Evolutionary conservation across 2,113 vertebrate genomes (phyloP).

Genomic region (Grus americana): DNA sequence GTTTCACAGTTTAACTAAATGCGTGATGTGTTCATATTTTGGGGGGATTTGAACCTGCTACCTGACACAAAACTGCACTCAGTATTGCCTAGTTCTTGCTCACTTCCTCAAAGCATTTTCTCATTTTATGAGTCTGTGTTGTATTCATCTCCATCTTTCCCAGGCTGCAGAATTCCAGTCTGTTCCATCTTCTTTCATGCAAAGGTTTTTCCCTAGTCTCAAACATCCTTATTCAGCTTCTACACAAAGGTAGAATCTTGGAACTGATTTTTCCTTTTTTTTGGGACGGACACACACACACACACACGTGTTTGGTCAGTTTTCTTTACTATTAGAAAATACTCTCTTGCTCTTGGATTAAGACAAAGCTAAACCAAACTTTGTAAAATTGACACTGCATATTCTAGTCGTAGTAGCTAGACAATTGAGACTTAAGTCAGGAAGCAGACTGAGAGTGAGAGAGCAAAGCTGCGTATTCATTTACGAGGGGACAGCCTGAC

Average conservation of each 20-base stretch:
- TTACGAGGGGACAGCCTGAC: neutral
- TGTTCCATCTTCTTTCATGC: neutral
- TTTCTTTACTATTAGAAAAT: neutral
- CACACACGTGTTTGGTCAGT: too few relatives aligned
- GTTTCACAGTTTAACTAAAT: neutral
- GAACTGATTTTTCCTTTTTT: neutral
- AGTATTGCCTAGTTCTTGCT: neutral
- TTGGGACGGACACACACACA: too few relatives aligned
- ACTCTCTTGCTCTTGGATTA: neutral
- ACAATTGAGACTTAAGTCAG: neutral
- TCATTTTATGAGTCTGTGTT: neutral
- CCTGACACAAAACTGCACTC: neutral
- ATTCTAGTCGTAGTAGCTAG: neutral
- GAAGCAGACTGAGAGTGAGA: neutral
- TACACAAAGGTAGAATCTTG: neutral
- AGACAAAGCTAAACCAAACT: neutral
- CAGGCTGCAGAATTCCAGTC: neutral
- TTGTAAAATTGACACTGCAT: neutral
- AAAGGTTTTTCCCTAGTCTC: neutral
- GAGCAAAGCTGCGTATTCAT: neutral
- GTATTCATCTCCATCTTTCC: neutral
- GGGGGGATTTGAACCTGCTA: neutral
- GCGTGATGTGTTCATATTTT: neutral
- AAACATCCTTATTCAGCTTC: neutral
- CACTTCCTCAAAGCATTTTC: neutral